Conservation (phyloP, 2,888 invertebrate species). For the Exephanes ischioxanthus region DNA sequence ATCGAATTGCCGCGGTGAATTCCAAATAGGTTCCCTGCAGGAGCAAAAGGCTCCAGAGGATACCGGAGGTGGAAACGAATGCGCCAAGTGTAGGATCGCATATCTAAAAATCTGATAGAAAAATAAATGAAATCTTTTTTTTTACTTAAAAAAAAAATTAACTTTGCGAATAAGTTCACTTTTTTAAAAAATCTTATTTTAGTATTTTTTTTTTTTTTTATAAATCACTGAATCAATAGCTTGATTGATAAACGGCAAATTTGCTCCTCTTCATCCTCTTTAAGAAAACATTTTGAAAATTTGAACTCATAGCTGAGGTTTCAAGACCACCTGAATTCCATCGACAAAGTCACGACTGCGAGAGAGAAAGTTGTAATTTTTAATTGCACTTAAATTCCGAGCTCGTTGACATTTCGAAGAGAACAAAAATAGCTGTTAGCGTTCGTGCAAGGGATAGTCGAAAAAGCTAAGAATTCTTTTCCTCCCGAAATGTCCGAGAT, state of each 20-base stretch:
- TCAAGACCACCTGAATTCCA: background rate
- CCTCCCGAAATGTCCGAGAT: background rate
- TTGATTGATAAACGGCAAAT: too few species aligned
- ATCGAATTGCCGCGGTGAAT: background rate
- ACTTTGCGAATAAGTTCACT: background rate
- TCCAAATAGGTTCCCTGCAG: background rate
- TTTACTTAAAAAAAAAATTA: background rate
- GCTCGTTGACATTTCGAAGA: background rate
- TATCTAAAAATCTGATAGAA: too few species aligned
- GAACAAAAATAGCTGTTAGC: background rate
- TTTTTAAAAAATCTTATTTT: background rate
- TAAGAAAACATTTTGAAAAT: background rate
- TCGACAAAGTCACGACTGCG: background rate
- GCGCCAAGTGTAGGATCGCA: too few species aligned
- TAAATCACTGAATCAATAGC: too few species aligned
- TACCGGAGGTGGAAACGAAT: too few species aligned
- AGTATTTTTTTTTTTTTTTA: too few species aligned
- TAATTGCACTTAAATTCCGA: background rate
- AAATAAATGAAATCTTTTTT: background rate
- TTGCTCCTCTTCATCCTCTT: too few species aligned
- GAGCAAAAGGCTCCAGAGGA: background rate
- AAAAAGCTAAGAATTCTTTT: background rate
- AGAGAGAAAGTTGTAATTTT: background rate
- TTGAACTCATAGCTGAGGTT: background rate
- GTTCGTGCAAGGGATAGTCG: background rate